phyloP scores from a whole-genome alignment of 2,888 invertebrate genomes.

The Dilophus febrilis region DNA sequence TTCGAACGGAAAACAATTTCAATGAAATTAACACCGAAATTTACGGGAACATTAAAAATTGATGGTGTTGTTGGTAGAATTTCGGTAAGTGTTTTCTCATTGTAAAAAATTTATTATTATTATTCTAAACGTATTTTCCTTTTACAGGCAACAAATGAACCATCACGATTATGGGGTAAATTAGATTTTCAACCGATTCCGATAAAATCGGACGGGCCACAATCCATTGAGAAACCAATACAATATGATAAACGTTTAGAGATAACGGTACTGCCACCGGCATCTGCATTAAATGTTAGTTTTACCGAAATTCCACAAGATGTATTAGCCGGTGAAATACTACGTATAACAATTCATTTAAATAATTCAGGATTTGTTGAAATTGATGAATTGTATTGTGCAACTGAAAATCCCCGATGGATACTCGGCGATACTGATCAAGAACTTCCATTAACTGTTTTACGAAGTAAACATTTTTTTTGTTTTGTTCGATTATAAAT shows the following conservation, averaged over 20 bases:
- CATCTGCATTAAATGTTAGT: slow-evolving; percentile 63
- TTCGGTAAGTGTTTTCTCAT: slow-evolving; percentile 13
- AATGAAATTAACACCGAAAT: slow-evolving; percentile 54
- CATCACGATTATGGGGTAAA: slow-evolving; percentile 22
- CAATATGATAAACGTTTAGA: slow-evolving; percentile 47
- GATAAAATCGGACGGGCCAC: slow-evolving; percentile 18
- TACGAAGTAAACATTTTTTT: too few species aligned
- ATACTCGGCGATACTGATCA: slow-evolving; percentile 18
- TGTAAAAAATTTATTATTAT: not conserved
- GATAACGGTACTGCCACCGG: slow-evolving; percentile 56
- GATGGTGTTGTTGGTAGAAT: slow-evolving; percentile 45
- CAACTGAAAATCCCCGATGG: slow-evolving; percentile 29
- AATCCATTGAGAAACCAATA: slow-evolving; percentile 6
- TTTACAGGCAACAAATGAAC: slow-evolving; percentile 19
- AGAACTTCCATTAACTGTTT: slow-evolving; percentile 24
- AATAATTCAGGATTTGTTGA: slow-evolving; percentile 44
- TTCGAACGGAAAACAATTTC: slow-evolving; percentile 40
- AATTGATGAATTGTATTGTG: slow-evolving; percentile 41
- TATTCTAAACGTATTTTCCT: not conserved
- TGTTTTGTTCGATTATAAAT: slow-evolving; percentile 5
- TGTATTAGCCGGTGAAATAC: slow-evolving; percentile 52
- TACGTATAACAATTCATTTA: slow-evolving; percentile 42
- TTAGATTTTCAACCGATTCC: slow-evolving; percentile 24
- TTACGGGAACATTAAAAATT: slow-evolving; percentile 54
- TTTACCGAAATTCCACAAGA: slow-evolving; percentile 47